Percentiles rank a stretch among this genome's conserved stretches.
Evolutionary conservation across 2,797 vertebrate genomes (phyloP).

Genomic region (Clarias fuscus): DNA sequence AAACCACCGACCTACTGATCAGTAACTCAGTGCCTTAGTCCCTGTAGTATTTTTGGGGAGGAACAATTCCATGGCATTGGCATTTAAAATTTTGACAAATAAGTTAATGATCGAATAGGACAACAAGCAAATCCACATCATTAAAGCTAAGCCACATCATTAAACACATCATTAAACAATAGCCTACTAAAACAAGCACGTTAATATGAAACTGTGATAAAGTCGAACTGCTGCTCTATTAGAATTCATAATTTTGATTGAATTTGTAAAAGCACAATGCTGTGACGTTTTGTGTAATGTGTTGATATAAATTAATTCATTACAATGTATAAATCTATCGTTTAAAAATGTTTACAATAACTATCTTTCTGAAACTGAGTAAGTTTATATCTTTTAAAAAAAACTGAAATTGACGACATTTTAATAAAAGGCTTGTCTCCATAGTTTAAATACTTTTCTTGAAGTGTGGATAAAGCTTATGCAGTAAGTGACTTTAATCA

Average conservation of each 20-base stretch:
- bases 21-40: too few species aligned
- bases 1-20: too few species aligned
- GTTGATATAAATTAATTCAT: neutral
- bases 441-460: neutral
- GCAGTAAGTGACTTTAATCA: neutral
- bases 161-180: neutral
- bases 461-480: neutral
- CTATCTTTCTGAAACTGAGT: neutral
- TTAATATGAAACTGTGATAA: neutral
- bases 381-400: too few species aligned
- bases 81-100: too few species aligned
- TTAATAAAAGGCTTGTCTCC: too few species aligned
- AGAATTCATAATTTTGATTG: neutral
- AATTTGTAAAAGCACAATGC: neutral
- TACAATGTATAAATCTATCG: neutral
- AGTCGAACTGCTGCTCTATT: neutral
- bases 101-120: too few species aligned
- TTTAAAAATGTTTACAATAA: neutral
- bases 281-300: neutral
- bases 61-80: too few species aligned
- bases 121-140: too few species aligned
- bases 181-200: neutral
- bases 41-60: too few species aligned
- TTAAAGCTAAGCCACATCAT: too few species aligned
- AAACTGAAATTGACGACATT: too few species aligned